Evolutionary conservation across 2,113 vertebrate genomes (phyloP), one percentile per base, ranked within the genome.

Genomic region (Clupea harengus): DNA sequence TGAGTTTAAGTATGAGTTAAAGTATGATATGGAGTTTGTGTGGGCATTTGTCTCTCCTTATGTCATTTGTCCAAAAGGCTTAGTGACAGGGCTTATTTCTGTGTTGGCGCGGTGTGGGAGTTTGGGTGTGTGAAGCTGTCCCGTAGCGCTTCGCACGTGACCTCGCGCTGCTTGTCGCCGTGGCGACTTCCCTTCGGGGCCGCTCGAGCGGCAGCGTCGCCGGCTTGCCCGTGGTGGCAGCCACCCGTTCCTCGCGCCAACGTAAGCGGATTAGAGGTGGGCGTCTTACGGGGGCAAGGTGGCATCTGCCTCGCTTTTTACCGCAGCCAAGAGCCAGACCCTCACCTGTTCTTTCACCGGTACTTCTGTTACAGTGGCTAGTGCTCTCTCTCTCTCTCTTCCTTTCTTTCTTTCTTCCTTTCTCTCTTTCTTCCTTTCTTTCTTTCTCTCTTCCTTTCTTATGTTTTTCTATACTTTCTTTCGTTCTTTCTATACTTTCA

Each of bases 231-330:
- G 84, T 78, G 60, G 60, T 7, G 60, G 20, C n/a, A 64, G 20
- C 86, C 88, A 84, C 85, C 84, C 84, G 81, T 60, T 67, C 83
- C 81, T 46, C 52, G 67, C 81, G 44, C 82, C 86, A 86, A 83
- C 44, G 85, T 90, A 90, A 90, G 89, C 89, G 85, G 89, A 90
- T 90, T 90, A 90, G 84, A 84, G 85, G 84, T 83, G 86, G 83
- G 86, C 86, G 83, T 81, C 85, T 88, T 45, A 78, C 83, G 81
- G 46, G 64, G 84, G 80, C 81, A 82, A 46, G 81, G 78, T 80
- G 78, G 82, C 89, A 87, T 88, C 89, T 90, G 89, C 84, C 85
- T 87, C 81, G 5, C 10, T 82, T 85, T 88, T 85, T 72, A 80
- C 47, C 84, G 15, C 5, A 47, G 89, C 89, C 89, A 90, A 87